Percentiles rank a stretch among this genome's conserved stretches.
These are phyloP conservation scores for Oscheius myriophilus DNA, from an alignment of 2,888 invertebrate species.

Conservation along the genomic window DNA sequence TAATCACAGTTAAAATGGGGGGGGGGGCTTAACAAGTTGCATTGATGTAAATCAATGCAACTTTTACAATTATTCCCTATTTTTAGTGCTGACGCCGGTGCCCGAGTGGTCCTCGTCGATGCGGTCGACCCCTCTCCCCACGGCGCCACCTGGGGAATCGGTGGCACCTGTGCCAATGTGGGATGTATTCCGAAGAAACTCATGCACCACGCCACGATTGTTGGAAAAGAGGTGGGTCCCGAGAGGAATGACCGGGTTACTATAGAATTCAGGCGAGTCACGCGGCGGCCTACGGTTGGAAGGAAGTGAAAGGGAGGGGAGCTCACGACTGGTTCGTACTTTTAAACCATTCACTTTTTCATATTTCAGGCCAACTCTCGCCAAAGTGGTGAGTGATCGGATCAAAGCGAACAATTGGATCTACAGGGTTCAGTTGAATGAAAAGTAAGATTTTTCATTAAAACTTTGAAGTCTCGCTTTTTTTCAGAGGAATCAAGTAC, in stretches of 20 bases:
- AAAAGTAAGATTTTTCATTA: constrained; percentile 55
- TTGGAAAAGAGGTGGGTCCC: constrained; percentile 75
- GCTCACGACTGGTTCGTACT: constrained; percentile 72
- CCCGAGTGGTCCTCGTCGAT: constrained; percentile 76
- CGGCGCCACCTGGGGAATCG: constrained; percentile 90
- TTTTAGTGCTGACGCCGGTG: constrained; percentile 70
- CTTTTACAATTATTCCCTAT: too few species aligned
- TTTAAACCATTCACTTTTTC: constrained; percentile 70
- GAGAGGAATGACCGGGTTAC: background rate
- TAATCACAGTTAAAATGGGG: too few species aligned
- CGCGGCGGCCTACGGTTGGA: constrained; percentile 43
- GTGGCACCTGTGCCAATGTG: constrained; percentile 89
- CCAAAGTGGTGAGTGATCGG: constrained; percentile 59
- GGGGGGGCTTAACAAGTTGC: too few species aligned
- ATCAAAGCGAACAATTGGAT: constrained; percentile 75
- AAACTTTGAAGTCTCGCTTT: background rate
- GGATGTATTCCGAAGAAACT: constrained; percentile 98
- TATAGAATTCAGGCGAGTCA: constrained; percentile 28
- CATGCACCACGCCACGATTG: constrained; percentile 87
- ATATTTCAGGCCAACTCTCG: constrained; percentile 16
- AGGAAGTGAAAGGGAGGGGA: constrained; percentile 25
- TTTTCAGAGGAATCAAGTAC: constrained; percentile 72
- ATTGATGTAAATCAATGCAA: too few species aligned
- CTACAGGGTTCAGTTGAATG: constrained; percentile 73
- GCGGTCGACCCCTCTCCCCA: constrained; percentile 76